Evolutionary conservation across 2,888 invertebrate genomes (phyloP), one percentile per base, ranked within the genome.

Genomic region (Cheilosia impressa): DNA sequence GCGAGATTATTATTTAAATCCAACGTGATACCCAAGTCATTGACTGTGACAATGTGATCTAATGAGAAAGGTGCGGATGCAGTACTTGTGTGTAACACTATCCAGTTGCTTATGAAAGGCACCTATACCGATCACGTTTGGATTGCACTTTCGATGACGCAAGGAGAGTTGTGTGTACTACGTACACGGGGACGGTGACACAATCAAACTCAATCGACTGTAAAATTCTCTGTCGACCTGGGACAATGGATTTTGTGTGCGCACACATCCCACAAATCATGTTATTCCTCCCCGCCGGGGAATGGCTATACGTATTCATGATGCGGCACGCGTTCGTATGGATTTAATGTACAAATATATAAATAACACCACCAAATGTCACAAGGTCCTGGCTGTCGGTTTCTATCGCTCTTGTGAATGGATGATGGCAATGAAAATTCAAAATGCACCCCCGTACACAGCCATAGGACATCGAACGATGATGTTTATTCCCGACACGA

Each of bases 331-430:
- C 83, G 72, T 52, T 45, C 47, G 45, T 27, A 52, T 19, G 27
- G 52, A 60, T 47, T 58, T 71, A 52, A 69, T 58, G 38, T 55
- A 34, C 17, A 73, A 53, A 62, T 71, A 43, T 45, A 84, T 80
- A 84, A 84, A 85, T 76, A 85, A 81, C 79, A 17, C 55, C 66
- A 77, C 57, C 71, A 72, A 71, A 68, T 76, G 81, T 34, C 80
- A 71, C 17, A 71, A 73, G 72, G 81, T 75, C 79, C 66, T 78
- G 71, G 15, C 72, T 43, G 50, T 7, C 19, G 22, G 43, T 50
- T 75, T 65, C 41, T 31, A 34, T 43, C 34, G 10, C n/a, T 31
- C 47, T 13, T 22, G 4, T 13, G 22, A 22, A 52, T 24, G 22
- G 22, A 24, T 13, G 22, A 24, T 13, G 24, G 52, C 52, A 24